phyloP scores from a whole-genome alignment of 1,140 invertebrate genomes.

The Cepaea nemoralis region DNA sequence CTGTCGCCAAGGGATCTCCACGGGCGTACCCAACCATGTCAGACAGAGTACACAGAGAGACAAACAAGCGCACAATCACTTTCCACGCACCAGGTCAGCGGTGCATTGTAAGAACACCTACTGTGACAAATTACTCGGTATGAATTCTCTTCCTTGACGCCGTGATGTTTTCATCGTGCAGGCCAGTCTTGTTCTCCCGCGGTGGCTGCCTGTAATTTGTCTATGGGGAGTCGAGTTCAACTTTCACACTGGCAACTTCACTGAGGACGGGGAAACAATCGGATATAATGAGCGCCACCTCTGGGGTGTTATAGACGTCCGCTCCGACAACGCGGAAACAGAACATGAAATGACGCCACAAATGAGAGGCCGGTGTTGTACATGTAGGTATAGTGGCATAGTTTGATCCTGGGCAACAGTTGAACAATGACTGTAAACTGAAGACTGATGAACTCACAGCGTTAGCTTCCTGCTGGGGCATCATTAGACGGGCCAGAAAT shows the following conservation, averaged over 20 bases:
- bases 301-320: neutral
- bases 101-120: neutral
- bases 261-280: neutral
- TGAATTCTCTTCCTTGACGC: neutral
- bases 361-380: neutral
- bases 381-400: no score
- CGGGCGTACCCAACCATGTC: neutral
- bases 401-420: no score
- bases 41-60: neutral
- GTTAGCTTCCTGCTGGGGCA: no score
- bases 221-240: neutral
- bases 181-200: neutral
- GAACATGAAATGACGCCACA: neutral
- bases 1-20: neutral
- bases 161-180: neutral
- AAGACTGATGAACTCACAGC: no score
- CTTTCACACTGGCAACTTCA: neutral
- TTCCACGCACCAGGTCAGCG: neutral
- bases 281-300: neutral
- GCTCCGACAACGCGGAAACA: neutral
- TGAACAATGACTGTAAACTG: no score
- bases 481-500: no score
- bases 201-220: neutral
- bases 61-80: neutral
- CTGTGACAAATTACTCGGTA: constrained; percentile 2